These are phyloP conservation scores for Lates japonicus DNA, from an alignment of 2,797 vertebrate species.

Conservation along the genomic window DNA sequence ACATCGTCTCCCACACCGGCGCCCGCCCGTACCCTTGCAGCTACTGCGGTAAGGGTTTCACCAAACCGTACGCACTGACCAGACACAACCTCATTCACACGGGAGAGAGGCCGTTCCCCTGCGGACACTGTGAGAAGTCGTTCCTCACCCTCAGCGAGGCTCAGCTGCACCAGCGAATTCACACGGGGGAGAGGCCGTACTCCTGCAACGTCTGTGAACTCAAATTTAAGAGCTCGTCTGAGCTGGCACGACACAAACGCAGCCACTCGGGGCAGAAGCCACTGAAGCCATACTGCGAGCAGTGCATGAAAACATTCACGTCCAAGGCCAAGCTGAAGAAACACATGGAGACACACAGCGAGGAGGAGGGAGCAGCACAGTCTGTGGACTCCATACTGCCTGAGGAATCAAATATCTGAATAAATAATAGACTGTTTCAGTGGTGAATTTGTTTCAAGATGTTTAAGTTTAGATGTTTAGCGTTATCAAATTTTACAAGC, in stretches of 20 bases:
- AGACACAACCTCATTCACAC: conserved; percentile 92
- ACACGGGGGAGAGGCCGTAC: conserved; percentile 87
- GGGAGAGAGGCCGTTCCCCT: conserved; percentile 89
- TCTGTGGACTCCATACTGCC: conserved; percentile 19
- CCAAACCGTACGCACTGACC: conserved; percentile 90
- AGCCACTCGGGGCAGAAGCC: conserved; percentile 73
- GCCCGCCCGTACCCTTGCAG: conserved; percentile 88
- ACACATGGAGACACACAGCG: conserved; percentile 78
- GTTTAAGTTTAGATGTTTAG: background rate
- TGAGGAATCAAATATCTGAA: conserved; percentile 11
- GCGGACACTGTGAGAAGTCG: conserved; percentile 88
- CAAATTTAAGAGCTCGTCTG: conserved; percentile 85
- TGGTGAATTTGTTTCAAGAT: background rate
- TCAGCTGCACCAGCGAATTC: conserved; percentile 87
- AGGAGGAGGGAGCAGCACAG: conserved; percentile 20
- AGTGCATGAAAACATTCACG: conserved; percentile 74
- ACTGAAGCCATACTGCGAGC: conserved; percentile 65
- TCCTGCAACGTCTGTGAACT: conserved; percentile 79
- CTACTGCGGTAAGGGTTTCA: conserved; percentile 90
- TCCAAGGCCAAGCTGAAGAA: conserved; percentile 76
- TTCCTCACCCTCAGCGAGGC: conserved; percentile 90
- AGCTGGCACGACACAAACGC: conserved; percentile 84
- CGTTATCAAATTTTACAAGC: background rate
- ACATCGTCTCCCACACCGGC: conserved; percentile 86
- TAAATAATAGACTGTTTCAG: background rate